Percentiles rank a stretch among this genome's conserved stretches.
Conservation (phyloP, 2,113 vertebrate genomes). For the Toxostoma redivivum region DNA sequence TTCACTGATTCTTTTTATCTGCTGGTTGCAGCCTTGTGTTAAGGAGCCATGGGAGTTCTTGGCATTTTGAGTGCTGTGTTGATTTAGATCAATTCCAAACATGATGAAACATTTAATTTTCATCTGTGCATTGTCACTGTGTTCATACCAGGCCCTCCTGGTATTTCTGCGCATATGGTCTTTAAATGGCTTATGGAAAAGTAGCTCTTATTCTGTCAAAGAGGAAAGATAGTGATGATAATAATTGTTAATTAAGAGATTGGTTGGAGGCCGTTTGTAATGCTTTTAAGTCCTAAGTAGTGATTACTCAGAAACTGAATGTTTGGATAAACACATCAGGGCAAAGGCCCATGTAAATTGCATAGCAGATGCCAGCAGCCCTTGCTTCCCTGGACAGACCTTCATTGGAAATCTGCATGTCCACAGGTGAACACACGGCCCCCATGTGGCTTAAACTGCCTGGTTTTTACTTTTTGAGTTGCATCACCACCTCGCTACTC, state of each 20-base stretch:
- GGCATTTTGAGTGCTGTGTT: not conserved
- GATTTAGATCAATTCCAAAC: not conserved
- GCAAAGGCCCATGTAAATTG: not conserved
- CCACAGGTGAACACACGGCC: not conserved
- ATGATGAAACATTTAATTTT: not conserved
- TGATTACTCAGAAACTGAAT: not conserved
- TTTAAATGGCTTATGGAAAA: not conserved
- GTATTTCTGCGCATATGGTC: slow-evolving; percentile 12
- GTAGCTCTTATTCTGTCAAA: not conserved
- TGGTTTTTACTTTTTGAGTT: not conserved
- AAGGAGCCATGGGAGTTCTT: not conserved
- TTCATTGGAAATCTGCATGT: not conserved
- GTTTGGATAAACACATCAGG: not conserved
- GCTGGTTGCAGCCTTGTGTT: not conserved
- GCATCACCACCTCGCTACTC: not conserved
- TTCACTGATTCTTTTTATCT: not conserved
- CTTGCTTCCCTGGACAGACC: not conserved
- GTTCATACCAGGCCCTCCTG: not conserved
- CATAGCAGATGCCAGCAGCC: not conserved
- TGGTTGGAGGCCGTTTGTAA: not conserved
- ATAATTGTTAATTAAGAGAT: not conserved
- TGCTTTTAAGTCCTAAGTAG: not conserved
- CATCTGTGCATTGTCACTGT: not conserved
- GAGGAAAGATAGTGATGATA: not conserved
- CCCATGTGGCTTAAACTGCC: not conserved